Percentiles rank a stretch among this genome's conserved stretches.
phyloP scores from a whole-genome alignment of 2,113 vertebrate species.

The Odocoileus virginianus region DNA sequence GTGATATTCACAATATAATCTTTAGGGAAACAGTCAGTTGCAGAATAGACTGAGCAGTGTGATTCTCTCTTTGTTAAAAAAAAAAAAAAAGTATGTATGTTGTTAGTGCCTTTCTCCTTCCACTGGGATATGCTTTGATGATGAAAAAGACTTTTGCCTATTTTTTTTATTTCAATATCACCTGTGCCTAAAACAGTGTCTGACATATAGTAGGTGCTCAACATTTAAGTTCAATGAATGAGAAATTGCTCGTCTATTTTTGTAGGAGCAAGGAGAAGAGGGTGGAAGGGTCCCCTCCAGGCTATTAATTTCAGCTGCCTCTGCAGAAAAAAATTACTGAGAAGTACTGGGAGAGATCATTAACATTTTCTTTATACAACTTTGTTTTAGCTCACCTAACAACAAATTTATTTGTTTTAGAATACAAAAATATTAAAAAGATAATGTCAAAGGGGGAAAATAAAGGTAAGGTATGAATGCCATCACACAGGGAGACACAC shows the following conservation, averaged over 20 bases:
- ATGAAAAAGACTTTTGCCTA: neutral
- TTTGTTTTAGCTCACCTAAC: neutral
- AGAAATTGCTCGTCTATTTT: neutral
- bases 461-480: neutral
- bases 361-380: neutral
- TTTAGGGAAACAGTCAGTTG: neutral
- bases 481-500: neutral
- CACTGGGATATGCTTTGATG: neutral
- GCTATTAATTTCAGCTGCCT: slow-evolving; percentile 10
- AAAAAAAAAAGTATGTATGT: neutral
- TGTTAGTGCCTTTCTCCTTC: neutral
- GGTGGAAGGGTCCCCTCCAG: neutral
- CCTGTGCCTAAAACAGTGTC: neutral
- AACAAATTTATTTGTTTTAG: neutral
- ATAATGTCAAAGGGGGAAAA: neutral
- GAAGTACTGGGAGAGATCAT: neutral
- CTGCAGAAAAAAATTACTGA: neutral
- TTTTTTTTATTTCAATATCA: neutral
- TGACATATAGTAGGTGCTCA: slow-evolving; percentile 5
- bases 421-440: neutral
- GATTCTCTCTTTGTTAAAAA: neutral
- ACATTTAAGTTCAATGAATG: neutral
- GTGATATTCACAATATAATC: neutral
- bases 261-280: neutral
- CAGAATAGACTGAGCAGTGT: neutral